Evolutionary conservation across 1,140 invertebrate genomes (phyloP), one percentile per base, ranked within the genome.

Genomic region (Yoshiicerus persimilis): DNA sequence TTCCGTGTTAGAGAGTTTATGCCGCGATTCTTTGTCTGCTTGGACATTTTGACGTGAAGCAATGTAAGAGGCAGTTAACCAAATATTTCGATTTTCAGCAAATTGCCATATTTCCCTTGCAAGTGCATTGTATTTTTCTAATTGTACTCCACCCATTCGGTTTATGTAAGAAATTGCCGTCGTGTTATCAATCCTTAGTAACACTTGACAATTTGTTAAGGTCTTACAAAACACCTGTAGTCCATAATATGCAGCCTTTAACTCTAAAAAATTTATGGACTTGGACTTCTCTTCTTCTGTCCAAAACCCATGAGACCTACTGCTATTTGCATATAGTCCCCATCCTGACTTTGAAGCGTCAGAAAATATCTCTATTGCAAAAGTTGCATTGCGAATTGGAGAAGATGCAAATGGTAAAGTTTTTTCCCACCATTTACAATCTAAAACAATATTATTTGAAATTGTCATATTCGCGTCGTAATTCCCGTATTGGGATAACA

Each of bases 111-210:
- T n/a, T n/a, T n/a, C n/a, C n/a, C n/a, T n/a, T n/a, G 87, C 84
- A 11, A 88, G 4, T 6, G 9, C n/a, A n/a, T n/a, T n/a, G 3
- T 62, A 36, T 23, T 30, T n/a, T 1, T 4, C 9, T 34, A 56
- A 85, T 6, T 27, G 13, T 36, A 56, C 75, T n/a, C 89, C 56
- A 4, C 89, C 89, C 13, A 38, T 23, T 41, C 64, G 75, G 36
- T 89, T 89, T 6, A 89, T 47, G 16, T 89, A 89, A 0, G 86
- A 80, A n/a, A 89, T 30, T 38, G 89, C 89, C 5, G 84, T 86
- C 0, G 84, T 87, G 38, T 56, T 89, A 23, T 89, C 89, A 2
- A 86, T 34, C n/a, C 86, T 10, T 16, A 86, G 10, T 13, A 89
- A 75, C 2, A 89, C 39, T 16, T 86, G 9, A 47, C 27, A 41